Base-by-base conservation (phyloP, 2,113 vertebrate species). In the Podarcis cretensis region DNA sequence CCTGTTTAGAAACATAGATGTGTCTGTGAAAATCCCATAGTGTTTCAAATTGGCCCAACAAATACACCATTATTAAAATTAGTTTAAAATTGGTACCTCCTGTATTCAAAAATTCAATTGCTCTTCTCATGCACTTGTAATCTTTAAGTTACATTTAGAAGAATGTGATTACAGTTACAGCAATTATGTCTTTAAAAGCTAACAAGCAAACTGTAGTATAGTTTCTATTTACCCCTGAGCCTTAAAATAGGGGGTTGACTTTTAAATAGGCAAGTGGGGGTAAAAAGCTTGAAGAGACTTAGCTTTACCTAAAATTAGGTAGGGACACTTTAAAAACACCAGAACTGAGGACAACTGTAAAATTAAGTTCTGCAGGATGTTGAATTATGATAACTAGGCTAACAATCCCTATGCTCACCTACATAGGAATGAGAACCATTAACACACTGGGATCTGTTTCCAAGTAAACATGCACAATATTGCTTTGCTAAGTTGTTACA, bases 1-100 rank as follows among this genome's bases (percentile, higher is more conserved):
- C 66, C 20, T 69, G 18, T 16, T 77, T 75, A 68, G 14, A 21
- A 73, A 1, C 35, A 66, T 3, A 13, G 30, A n/a, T 32, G 12
- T 40, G 21, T 77, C 65, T 92, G 94, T 92, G 89, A 91, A 92
- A 93, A 91, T 91, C 85, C 65, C 82, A 94, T 77, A 91, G 85
- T 87, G 69, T 83, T 35, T 92, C 27, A 74, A 90, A 91, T 74
- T 91, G 75, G 89, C 84, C 76, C 1, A 0, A 9, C 65, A 76
- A 27, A 66, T 82, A 84, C 8, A 59, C 69, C 80, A 30, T 68
- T 71, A n/a, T 89, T 89, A 87, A 92, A 90, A 93, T 27, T 87
- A 37, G n/a, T n/a, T 57, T 83, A 66, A 76, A 14, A 83, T 6
- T 83, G 87, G 84, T 69, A 68, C 87, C 86, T 59, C 76, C 83